phyloP scores from a whole-genome alignment of 2,113 vertebrate genomes.

The Notothenia rossii region DNA sequence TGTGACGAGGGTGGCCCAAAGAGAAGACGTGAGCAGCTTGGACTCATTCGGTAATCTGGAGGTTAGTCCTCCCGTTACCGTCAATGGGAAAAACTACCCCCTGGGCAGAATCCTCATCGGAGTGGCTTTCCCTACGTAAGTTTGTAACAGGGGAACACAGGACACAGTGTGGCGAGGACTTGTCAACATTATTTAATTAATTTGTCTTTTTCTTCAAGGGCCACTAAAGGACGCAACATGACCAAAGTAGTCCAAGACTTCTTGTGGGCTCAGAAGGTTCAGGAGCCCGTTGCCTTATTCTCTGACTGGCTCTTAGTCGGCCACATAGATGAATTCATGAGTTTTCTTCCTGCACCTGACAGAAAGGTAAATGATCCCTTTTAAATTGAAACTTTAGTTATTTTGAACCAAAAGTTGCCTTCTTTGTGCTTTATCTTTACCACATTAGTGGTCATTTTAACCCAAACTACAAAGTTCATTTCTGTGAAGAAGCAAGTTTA shows the following conservation, averaged over 20 bases:
- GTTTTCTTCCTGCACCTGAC: slow-evolving; percentile 89
- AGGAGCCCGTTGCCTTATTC: slow-evolving; percentile 91
- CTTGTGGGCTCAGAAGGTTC: slow-evolving; percentile 91
- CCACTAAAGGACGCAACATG: slow-evolving; percentile 88
- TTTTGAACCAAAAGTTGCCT: no score
- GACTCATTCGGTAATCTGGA: slow-evolving; percentile 97
- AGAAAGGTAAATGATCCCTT: slow-evolving; percentile 84
- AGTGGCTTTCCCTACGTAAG: slow-evolving; percentile 95
- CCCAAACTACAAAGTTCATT: no score
- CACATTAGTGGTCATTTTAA: no score
- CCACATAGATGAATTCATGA: slow-evolving; percentile 93
- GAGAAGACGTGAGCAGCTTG: slow-evolving; percentile 83
- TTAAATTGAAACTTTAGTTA: background rate
- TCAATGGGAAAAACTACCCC: slow-evolving; percentile 89
- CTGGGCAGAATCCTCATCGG: slow-evolving; percentile 95
- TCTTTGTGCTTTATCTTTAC: no score
- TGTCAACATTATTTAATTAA: background rate
- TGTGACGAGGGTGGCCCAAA: slow-evolving; percentile 82
- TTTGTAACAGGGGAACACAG: background rate
- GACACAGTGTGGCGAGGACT: background rate
- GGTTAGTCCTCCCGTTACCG: slow-evolving; percentile 93
- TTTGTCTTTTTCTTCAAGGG: slow-evolving; percentile 48
- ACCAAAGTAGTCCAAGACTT: slow-evolving; percentile 91
- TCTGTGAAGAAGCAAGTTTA: no score
- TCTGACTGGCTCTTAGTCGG: slow-evolving; percentile 92